Evolutionary conservation across 2,113 vertebrate species (phyloP).

Genomic region (Ursus arctos): DNA sequence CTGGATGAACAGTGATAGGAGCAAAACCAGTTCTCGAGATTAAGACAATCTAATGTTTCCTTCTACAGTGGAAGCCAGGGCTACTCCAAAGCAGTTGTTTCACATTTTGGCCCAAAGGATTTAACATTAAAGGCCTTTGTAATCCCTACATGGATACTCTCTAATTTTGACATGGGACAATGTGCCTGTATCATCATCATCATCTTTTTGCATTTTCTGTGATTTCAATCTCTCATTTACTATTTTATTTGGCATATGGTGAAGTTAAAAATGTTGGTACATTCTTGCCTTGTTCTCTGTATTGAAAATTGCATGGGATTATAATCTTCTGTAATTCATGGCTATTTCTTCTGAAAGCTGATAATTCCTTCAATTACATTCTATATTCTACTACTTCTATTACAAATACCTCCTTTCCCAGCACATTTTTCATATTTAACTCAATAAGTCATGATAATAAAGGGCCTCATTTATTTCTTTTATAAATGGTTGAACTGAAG

Average conservation of each 20-base stretch:
- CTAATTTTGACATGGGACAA: neutral
- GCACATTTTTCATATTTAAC: neutral
- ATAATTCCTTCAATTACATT: neutral
- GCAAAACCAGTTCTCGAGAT: neutral
- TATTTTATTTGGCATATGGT: neutral
- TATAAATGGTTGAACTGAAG: neutral
- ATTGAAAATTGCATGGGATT: neutral
- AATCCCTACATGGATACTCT: neutral
- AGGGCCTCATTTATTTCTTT: neutral
- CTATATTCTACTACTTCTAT: neutral
- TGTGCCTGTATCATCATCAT: too few relatives aligned
- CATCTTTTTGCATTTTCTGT: neutral
- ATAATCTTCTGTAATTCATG: neutral
- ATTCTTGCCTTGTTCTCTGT: constrained; percentile 24
- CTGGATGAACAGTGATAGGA: neutral
- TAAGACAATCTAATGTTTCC: neutral
- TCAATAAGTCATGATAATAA: constrained; percentile 12
- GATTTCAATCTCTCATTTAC: neutral
- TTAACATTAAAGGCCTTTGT: neutral
- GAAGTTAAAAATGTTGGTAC: constrained; percentile 14
- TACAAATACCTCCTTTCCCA: neutral
- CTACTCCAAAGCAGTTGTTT: neutral
- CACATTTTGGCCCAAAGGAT: neutral
- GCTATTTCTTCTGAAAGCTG: constrained; percentile 32
- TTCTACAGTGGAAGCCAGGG: neutral